Evolutionary conservation across 30 jellyfish, hydroid and myxozoan genomes (phyloP), one percentile per base, ranked within the genome.

Genomic region (Haliclystus octoradiatus): DNA sequence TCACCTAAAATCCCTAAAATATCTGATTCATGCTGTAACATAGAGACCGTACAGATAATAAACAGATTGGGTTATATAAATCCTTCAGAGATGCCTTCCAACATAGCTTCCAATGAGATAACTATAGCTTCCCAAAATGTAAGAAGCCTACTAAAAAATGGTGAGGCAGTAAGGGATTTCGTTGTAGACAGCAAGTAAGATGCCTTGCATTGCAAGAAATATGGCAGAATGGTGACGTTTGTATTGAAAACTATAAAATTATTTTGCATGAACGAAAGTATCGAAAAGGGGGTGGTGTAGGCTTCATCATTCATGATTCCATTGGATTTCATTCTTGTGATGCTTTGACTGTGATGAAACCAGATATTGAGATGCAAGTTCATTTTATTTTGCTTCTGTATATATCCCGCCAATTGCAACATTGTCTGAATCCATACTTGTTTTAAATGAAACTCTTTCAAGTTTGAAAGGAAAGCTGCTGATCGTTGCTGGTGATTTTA

Each of bases 201-300:
- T 40, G 57, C 19, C 57, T 40, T 40, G 57, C 57, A 40, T 5
- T 40, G 57, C 57, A 40, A 40, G 57, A 40, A 40, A 40, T 40
- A 40, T 40, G 57, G 57, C 57, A 40, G 57, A 40, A 40, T 40
- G 57, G 57, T n/a, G 57, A 40, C 57, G 19, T 40, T 19, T 40
- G 14, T 40, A 9, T 40, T 40, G 57, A 40, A 5, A 19, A 40
- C 19, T 40, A 40, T 19, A 40, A 40, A 5, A 40, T 19, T 40
- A 19, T 40, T 40, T 40, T 40, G 57, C 19, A 5, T 40, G 57
- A 40, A 40, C 57, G 57, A 40, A 40, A 40, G 19, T 40, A 40
- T 19, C 9, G 57, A 40, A 40, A 19, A 40, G 57, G 57, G 9
- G 57, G 57, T 40, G 57, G 57, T 5, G 19, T 40, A 5, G 57